A percentile compares a stretch with the other conserved stretches of the same genome.
Conservation (phyloP, 1,140 invertebrate genomes). For the Drosophila jambulina region DNA sequence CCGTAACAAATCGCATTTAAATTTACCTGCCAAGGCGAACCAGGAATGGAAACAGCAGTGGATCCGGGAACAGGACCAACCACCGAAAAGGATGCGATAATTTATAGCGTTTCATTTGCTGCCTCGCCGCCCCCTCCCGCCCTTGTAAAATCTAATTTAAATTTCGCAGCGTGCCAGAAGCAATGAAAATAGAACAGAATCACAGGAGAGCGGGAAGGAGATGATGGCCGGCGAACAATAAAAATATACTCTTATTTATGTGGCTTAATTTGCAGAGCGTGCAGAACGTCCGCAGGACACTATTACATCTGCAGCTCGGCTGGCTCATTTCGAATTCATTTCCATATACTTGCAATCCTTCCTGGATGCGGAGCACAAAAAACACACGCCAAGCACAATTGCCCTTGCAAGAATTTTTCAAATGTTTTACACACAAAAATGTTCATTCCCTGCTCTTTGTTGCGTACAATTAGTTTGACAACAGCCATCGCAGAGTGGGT, state of each 20-base stretch:
- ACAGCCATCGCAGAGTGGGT: constrained; percentile 33
- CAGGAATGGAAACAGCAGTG: constrained; percentile 9
- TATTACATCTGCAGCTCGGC: constrained; percentile 20
- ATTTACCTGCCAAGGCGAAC: constrained; percentile 72
- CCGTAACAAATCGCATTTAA: constrained; percentile 84
- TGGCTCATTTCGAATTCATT: constrained; percentile 62
- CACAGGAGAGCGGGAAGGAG: constrained; percentile 3
- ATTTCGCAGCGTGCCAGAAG: constrained; percentile 73
- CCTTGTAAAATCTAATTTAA: constrained; percentile 82
- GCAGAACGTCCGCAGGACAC: constrained; percentile 59
- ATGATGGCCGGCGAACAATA: constrained; percentile 46
- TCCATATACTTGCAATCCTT: constrained; percentile 45
- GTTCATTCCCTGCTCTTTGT: constrained; percentile 64
- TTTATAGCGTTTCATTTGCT: constrained; percentile 83
- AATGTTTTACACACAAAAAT: constrained; percentile 74
- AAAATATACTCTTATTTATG: constrained; percentile 82
- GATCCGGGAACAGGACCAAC: constrained; percentile 52
- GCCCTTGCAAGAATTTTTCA: constrained; percentile 77
- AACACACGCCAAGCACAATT: constrained; percentile 64
- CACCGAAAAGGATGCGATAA: constrained; percentile 83
- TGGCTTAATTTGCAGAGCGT: constrained; percentile 77
- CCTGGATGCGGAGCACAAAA: constrained; percentile 21
- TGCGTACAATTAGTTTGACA: constrained; percentile 82
- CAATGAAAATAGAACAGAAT: constrained; percentile 32
- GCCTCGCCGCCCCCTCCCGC: neutral